A percentile compares a stretch with the other conserved stretches of the same genome.
Conservation (phyloP, 2,888 invertebrate genomes). For the Amblyjoppa proteus region DNA sequence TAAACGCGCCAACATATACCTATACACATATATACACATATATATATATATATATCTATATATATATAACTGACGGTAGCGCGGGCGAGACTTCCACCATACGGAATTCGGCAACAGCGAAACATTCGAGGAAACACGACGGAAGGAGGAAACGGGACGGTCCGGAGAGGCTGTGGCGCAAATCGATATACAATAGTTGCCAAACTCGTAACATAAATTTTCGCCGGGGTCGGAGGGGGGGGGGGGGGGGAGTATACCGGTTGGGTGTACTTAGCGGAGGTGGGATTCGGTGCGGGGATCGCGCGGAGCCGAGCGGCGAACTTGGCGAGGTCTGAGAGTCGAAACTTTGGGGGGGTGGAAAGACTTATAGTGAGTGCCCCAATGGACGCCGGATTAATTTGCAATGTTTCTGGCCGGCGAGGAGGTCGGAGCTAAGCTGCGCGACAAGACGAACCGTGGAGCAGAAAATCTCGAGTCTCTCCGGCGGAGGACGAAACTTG, state of each 20-base stretch:
- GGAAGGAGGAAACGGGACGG: conserved; percentile 41
- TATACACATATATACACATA: too few species aligned
- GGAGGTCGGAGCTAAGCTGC: conserved; percentile 48
- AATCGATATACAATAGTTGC: conserved; percentile 71
- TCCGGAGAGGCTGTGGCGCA: conserved; percentile 19
- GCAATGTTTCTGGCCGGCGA: conserved; percentile 60
- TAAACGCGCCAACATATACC: background rate
- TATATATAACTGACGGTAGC: background rate
- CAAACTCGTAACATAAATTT: conserved; percentile 72
- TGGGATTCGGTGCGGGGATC: conserved; percentile 1
- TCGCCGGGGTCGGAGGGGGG: too few species aligned
- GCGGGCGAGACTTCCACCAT: too few species aligned
- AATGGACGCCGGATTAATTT: conserved; percentile 64
- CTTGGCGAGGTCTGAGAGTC: conserved; percentile 41
- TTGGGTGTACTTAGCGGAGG: conserved; percentile 23
- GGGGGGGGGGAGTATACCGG: conserved; percentile 1
- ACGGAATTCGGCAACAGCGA: background rate
- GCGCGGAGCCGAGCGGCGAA: conserved; percentile 25
- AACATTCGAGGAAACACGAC: background rate
- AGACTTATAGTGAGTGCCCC: background rate
- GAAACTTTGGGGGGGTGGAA: conserved; percentile 28
- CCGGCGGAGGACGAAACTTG: conserved; percentile 31
- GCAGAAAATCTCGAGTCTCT: conserved; percentile 21
- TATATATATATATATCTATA: too few species aligned
- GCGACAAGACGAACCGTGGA: conserved; percentile 48